Percentiles rank a stretch among this genome's conserved stretches.
Conservation (phyloP, 2,113 vertebrate genomes). For the Pantherophis guttatus region DNA sequence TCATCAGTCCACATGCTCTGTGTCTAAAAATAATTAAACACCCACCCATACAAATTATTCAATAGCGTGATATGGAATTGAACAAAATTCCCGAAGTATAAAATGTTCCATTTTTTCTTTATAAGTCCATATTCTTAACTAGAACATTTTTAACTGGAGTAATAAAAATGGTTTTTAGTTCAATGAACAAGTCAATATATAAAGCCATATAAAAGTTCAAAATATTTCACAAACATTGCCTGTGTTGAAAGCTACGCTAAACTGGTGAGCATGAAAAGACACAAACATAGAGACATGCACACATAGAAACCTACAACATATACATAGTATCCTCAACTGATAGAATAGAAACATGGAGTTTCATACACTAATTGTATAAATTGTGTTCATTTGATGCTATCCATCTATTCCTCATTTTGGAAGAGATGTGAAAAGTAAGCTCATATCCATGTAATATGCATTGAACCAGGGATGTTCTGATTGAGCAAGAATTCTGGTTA, state of each 20-base stretch:
- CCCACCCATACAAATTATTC: background rate
- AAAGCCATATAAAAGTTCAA: slow-evolving; percentile 28
- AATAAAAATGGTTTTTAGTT: slow-evolving; percentile 11
- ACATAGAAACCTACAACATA: background rate
- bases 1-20: background rate
- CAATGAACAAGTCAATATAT: slow-evolving; percentile 1
- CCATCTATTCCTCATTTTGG: background rate
- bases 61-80: background rate
- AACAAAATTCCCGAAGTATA: background rate
- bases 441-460: background rate
- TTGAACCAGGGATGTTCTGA: background rate
- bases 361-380: background rate
- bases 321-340: background rate
- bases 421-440: background rate
- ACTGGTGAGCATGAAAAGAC: background rate
- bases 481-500: background rate
- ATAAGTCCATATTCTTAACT: slow-evolving; percentile 1
- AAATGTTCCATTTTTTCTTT: background rate
- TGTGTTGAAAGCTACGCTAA: slow-evolving; percentile 32
- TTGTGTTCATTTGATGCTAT: background rate
- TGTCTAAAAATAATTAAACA: background rate
- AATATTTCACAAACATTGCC: slow-evolving; percentile 33
- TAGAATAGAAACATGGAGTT: background rate
- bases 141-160: slow-evolving; percentile 9
- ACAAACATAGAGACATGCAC: background rate